Evolutionary conservation across 2,888 invertebrate species (phyloP).

Genomic region (Diloba caeruleocephala): DNA sequence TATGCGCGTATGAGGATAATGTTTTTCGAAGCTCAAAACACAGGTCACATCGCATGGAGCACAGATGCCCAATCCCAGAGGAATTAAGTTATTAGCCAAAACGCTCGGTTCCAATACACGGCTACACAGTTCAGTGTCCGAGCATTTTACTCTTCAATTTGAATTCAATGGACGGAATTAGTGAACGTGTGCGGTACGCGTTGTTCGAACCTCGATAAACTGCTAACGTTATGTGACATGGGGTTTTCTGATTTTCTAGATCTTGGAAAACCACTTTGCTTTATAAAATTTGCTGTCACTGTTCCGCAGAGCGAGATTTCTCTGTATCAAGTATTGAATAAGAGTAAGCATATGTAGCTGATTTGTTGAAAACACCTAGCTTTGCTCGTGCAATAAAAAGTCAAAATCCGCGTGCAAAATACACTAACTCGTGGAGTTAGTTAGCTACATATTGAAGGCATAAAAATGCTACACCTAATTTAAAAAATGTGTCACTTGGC

Average conservation of each 20-base stretch:
- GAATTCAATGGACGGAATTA: constrained; percentile 87
- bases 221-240: constrained; percentile 73
- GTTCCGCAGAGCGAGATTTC: constrained; percentile 40
- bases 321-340: constrained; percentile 4
- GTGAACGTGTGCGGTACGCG: constrained; percentile 73
- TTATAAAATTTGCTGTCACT: constrained; percentile 58
- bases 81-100: constrained; percentile 87
- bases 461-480: too few relatives aligned
- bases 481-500: too few relatives aligned
- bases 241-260: constrained; percentile 63
- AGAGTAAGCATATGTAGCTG: too few relatives aligned
- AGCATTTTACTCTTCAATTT: constrained; percentile 85
- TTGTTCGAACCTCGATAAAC: constrained; percentile 70
- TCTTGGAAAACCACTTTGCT: constrained; percentile 59
- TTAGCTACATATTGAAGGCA: too few relatives aligned
- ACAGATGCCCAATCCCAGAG: constrained; percentile 82
- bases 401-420: too few relatives aligned
- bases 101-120: constrained; percentile 77
- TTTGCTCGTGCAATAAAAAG: too few relatives aligned
- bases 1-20: constrained; percentile 42
- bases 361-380: too few relatives aligned
- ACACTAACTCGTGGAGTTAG: too few relatives aligned
- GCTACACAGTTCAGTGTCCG: constrained; percentile 63
- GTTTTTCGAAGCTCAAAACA: constrained; percentile 52
- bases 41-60: constrained; percentile 55